Conservation (phyloP, 2,113 vertebrate species). For the Nesoenas mayeri region DNA sequence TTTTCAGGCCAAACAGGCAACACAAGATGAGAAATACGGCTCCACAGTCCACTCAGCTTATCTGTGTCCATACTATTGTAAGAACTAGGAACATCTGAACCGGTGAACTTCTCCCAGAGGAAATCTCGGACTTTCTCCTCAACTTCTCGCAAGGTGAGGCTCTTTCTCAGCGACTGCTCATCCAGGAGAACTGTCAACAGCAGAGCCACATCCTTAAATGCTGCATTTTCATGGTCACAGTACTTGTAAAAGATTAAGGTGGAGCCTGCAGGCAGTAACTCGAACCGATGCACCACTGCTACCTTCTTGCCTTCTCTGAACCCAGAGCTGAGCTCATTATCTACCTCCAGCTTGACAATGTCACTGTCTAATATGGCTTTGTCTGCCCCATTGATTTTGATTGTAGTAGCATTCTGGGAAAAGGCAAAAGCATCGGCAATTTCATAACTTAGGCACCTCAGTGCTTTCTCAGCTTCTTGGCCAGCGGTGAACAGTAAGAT, state of each 20-base stretch:
- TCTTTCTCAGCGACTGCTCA: slow-evolving; percentile 71
- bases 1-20: slow-evolving; percentile 77
- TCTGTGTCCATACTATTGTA: slow-evolving; percentile 77
- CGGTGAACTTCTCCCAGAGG: slow-evolving; percentile 77
- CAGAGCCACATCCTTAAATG: slow-evolving; percentile 86
- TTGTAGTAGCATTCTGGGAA: slow-evolving; percentile 75
- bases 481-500: slow-evolving; percentile 89
- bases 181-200: slow-evolving; percentile 88
- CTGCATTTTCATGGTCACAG: slow-evolving; percentile 94
- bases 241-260: slow-evolving; percentile 97
- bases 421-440: slow-evolving; percentile 84
- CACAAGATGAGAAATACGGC: slow-evolving; percentile 81
- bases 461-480: slow-evolving; percentile 76
- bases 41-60: slow-evolving; percentile 83
- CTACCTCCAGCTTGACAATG: slow-evolving; percentile 85
- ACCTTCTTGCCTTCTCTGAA: slow-evolving; percentile 82
- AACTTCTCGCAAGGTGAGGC: slow-evolving; percentile 74
- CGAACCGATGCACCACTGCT: slow-evolving; percentile 89
- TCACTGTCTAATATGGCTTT: slow-evolving; percentile 81
- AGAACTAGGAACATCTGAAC: slow-evolving; percentile 40
- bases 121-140: slow-evolving; percentile 94
- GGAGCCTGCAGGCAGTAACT: slow-evolving; percentile 88
- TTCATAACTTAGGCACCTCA: slow-evolving; percentile 83
- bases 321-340: slow-evolving; percentile 76
- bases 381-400: slow-evolving; percentile 81